Evolutionary conservation across 1,140 invertebrate genomes (phyloP), one percentile per base, ranked within the genome.

Genomic region (Manduca sexta): DNA sequence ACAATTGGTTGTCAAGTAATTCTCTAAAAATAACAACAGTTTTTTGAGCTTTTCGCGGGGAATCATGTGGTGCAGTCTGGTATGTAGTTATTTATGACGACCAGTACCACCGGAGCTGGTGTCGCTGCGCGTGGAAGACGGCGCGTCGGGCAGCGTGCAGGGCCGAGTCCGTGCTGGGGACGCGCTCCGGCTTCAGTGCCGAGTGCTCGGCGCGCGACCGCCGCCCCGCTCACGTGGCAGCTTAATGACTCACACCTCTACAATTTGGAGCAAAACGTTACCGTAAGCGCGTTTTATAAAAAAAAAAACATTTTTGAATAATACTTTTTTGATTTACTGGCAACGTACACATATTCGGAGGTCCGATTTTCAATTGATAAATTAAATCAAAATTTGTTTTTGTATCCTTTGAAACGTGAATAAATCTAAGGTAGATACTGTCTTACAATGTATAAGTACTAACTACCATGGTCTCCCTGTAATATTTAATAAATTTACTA

Each of bases 101-200:
- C 8, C 49, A 84, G 80, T 82, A 55, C 71, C 80, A 6, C 76
- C 80, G 12, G 69, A 73, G 38, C 47, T 82, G 52, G 67, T 84
- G 17, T 56, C 69, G 1, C 47, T 84, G 4, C 63, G 71, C 1
- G 64, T 53, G 11, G 52, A 59, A 11, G 40, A 35, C 31, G 13
- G 34, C 16, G 41, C 47, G 11, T 45, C 33, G 0, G 60, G 62
- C 7, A 49, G 56, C 11, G 7, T 40, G 54, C 39, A 52, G 40
- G 13, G 1, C 66, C 69, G 2, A 45, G 70, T 72, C 35, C 47
- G 42, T 1, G 57, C 70, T 1, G 74, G 65, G 2, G 63, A 69
- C 13, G 44, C 56, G 3, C 44, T 79, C 8, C 15, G 44, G 12
- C 43, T 79, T 37, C 76, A 77, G 56, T 84, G 81, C 42, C 60